phyloP scores from a whole-genome alignment of 2,888 invertebrate genomes.

The Eupelmus urozonus region DNA sequence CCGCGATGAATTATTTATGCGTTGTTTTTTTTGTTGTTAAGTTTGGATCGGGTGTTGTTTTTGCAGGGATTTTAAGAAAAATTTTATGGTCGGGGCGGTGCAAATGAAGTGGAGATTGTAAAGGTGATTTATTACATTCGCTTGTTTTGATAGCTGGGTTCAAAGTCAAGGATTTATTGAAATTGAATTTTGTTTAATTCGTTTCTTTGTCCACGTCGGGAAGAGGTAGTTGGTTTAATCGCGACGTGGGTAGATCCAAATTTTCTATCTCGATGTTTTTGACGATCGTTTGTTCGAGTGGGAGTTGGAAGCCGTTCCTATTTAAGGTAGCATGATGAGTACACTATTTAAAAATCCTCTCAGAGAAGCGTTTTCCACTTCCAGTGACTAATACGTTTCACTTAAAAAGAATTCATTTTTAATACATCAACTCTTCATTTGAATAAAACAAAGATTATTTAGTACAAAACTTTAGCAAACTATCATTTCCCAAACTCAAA shows the following conservation, averaged over 20 bases:
- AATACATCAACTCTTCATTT: background rate
- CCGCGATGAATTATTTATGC: no score
- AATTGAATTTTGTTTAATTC: background rate
- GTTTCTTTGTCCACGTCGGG: background rate
- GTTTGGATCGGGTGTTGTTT: no score
- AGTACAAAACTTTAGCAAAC: no score
- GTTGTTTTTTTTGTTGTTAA: no score
- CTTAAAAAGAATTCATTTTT: background rate
- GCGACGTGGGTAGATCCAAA: background rate
- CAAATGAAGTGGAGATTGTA: no score
- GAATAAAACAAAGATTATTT: background rate
- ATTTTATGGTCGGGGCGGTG: no score
- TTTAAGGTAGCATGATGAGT: constrained; percentile 21
- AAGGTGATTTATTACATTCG: background rate
- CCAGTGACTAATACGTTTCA: background rate
- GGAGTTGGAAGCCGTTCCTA: constrained; percentile 3
- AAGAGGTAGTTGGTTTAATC: background rate
- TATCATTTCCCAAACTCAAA: no score
- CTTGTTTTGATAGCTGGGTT: background rate
- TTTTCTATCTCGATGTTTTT: background rate
- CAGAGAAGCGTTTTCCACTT: background rate
- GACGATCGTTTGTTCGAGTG: constrained; percentile 5
- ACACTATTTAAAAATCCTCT: constrained; percentile 3
- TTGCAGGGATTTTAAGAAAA: no score
- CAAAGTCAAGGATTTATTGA: background rate